A percentile compares a stretch with the other conserved stretches of the same genome.
These are phyloP conservation scores for Rhynchotus rufescens DNA, from an alignment of 2,797 vertebrate species.

Conservation along the genomic window DNA sequence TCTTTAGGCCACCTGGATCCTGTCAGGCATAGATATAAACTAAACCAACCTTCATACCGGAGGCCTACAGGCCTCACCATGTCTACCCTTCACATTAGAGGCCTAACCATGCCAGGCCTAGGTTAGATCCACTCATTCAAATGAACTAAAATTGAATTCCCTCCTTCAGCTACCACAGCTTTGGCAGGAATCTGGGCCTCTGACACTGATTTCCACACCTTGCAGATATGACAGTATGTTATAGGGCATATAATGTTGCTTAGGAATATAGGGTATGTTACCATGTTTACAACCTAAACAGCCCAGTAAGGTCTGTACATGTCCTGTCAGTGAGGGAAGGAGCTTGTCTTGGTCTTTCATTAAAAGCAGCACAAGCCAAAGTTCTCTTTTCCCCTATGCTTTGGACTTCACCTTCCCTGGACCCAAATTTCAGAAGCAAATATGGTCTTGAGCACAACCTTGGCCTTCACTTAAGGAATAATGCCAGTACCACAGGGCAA, in stretches of 20 bases:
- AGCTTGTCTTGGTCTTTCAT: not conserved
- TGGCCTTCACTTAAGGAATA: not conserved
- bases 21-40: not conserved
- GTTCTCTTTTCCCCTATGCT: not conserved
- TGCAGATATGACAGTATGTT: not conserved
- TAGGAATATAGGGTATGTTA: not conserved
- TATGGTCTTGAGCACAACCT: not conserved
- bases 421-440: not conserved
- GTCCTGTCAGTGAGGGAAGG: not conserved
- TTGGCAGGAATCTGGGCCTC: not conserved
- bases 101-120: constrained; percentile 7
- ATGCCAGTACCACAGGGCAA: not conserved
- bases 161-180: not conserved
- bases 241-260: too few relatives aligned
- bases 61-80: too few relatives aligned
- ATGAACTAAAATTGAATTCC: not conserved
- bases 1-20: constrained; percentile 25
- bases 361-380: not conserved
- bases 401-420: not conserved
- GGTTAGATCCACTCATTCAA: constrained; percentile 2
- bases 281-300: not conserved
- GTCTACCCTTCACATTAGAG: not conserved
- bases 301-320: not conserved
- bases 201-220: not conserved
- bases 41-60: not conserved